These are phyloP conservation scores for Glaucidium brasilianum DNA, from an alignment of 2,113 vertebrate genomes.

Conservation along the genomic window DNA sequence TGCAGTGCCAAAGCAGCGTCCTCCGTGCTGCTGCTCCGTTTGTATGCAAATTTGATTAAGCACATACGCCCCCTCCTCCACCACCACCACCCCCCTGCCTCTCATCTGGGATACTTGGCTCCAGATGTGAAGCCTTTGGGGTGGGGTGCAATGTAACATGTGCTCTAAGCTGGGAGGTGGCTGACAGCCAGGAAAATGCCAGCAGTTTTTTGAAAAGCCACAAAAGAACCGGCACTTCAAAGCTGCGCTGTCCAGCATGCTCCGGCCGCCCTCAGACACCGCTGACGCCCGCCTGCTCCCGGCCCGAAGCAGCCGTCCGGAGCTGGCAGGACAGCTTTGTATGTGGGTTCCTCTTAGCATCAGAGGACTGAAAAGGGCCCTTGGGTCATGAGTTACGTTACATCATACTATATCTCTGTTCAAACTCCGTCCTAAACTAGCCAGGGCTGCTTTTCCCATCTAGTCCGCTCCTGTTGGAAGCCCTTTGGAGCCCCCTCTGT, in stretches of 20 bases:
- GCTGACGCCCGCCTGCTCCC: not conserved
- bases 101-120: slow-evolving; percentile 38
- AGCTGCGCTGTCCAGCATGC: slow-evolving; percentile 46
- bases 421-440: slow-evolving; percentile 26
- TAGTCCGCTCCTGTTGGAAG: slow-evolving; percentile 56
- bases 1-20: not conserved
- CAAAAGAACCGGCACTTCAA: slow-evolving; percentile 28
- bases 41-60: not conserved
- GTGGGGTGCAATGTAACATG: slow-evolving; percentile 38
- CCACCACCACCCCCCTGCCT: not conserved
- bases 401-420: slow-evolving; percentile 52
- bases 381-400: slow-evolving; percentile 59
- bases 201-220: slow-evolving; percentile 36
- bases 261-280: not conserved
- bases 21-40: not conserved
- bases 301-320: not conserved
- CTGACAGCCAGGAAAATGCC: slow-evolving; percentile 49
- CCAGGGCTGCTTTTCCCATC: slow-evolving; percentile 58
- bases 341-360: slow-evolving; percentile 43
- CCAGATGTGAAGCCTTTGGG: slow-evolving; percentile 32
- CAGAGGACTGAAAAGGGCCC: slow-evolving; percentile 48
- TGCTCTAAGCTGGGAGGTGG: slow-evolving; percentile 14
- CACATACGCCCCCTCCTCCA: not conserved
- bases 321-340: not conserved
- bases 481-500: slow-evolving; percentile 48